These are phyloP conservation scores for Clytia hemisphaerica DNA, from an alignment of 30 jellyfish, hydroid and myxozoan genomes.

Conservation along the genomic window DNA sequence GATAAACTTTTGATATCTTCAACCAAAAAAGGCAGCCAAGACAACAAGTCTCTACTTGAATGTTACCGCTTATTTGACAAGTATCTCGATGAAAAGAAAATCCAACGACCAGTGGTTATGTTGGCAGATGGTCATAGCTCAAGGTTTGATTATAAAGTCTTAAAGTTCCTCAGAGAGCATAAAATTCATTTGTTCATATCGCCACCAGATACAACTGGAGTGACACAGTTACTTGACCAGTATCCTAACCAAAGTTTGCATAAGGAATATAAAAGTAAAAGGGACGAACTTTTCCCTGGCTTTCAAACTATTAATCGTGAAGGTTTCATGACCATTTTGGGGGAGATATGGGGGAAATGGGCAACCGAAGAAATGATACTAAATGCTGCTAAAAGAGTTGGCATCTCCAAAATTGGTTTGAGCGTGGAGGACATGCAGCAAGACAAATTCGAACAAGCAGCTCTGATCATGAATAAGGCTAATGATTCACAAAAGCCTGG, in stretches of 20 bases:
- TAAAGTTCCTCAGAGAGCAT: neutral
- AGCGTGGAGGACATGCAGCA: conserved; percentile 24
- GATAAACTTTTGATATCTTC: neutral
- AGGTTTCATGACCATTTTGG: conserved; percentile 22
- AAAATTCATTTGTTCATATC: conserved; percentile 9
- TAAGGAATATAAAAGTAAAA: neutral
- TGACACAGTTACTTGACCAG: conserved; percentile 8
- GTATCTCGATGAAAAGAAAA: neutral
- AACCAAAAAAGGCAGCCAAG: conserved; percentile 13
- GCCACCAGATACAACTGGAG: conserved; percentile 35
- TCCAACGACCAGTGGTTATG: conserved; percentile 12
- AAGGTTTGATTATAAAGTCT: conserved; percentile 5
- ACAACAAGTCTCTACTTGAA: neutral
- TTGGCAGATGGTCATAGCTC: conserved; percentile 7
- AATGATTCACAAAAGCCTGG: neutral
- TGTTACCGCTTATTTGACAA: neutral
- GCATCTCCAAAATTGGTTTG: conserved; percentile 11
- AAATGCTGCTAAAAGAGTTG: conserved; percentile 17
- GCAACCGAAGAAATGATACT: neutral
- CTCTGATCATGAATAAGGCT: neutral
- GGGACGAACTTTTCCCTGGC: conserved; percentile 16
- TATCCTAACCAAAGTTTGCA: neutral
- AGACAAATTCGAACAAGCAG: conserved; percentile 27
- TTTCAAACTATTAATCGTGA: conserved; percentile 27
- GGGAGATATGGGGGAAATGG: conserved; percentile 19